Evolutionary conservation across 2,113 vertebrate species (phyloP).

Genomic region (Mus spicilegus): DNA sequence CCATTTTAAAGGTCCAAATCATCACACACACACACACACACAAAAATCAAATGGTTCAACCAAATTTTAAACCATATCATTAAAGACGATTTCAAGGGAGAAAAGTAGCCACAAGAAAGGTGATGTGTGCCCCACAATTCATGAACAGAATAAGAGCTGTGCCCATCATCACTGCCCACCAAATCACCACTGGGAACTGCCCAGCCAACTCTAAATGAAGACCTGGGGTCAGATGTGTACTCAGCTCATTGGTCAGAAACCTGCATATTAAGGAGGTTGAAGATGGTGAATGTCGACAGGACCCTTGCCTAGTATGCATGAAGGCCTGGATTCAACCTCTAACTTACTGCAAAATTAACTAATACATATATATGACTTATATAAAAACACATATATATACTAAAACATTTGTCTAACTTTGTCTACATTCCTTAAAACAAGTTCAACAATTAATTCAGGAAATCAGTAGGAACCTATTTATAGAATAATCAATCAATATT

Average conservation of each 20-base stretch:
- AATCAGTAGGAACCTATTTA: slow-evolving; percentile 42
- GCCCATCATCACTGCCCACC: slow-evolving; percentile 15
- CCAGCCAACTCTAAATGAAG: slow-evolving; percentile 26
- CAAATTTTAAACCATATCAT: slow-evolving; percentile 31
- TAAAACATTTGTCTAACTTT: slow-evolving; percentile 57
- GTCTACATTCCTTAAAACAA: slow-evolving; percentile 61
- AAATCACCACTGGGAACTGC: slow-evolving; percentile 55
- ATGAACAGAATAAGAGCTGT: background rate
- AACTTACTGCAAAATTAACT: background rate
- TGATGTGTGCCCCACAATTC: slow-evolving; percentile 10
- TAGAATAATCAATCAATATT: slow-evolving; percentile 42
- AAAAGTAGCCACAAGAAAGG: background rate
- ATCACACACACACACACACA: background rate
- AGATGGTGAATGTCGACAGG: background rate
- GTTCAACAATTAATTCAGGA: slow-evolving; percentile 44
- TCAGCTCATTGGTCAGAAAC: slow-evolving; percentile 29
- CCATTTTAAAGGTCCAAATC: background rate
- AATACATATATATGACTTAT: background rate
- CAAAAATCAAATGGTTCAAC: slow-evolving; percentile 42
- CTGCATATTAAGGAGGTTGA: background rate
- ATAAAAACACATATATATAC: background rate
- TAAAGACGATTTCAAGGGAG: background rate
- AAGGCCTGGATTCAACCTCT: background rate
- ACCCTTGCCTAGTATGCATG: background rate
- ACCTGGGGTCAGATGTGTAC: slow-evolving; percentile 13